These are phyloP conservation scores for Catostomus latipinnis DNA, from an alignment of 2,797 vertebrate genomes.

Conservation along the genomic window DNA sequence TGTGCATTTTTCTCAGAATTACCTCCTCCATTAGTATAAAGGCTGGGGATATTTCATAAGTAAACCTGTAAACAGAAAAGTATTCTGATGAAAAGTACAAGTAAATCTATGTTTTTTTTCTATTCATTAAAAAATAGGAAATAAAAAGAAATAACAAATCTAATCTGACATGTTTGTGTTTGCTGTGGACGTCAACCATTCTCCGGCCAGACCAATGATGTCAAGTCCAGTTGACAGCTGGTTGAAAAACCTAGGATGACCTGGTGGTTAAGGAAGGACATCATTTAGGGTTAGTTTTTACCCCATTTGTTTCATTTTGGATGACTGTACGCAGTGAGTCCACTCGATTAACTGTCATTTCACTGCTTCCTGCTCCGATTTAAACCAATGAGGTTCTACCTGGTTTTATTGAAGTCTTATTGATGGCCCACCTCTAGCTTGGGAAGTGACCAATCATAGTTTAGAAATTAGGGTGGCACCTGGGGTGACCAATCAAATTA, in stretches of 20 bases:
- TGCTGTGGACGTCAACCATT: constrained; percentile 77
- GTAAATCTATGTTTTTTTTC: neutral
- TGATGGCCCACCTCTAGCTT: too few species aligned
- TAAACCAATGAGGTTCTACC: too few species aligned
- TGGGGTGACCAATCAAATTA: too few species aligned
- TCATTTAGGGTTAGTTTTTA: neutral
- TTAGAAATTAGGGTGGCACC: too few species aligned
- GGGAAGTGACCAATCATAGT: too few species aligned
- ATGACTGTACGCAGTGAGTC: too few species aligned
- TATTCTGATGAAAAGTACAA: neutral
- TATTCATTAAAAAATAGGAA: neutral
- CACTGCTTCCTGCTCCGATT: too few species aligned
- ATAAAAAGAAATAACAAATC: neutral
- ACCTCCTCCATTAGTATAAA: constrained; percentile 78
- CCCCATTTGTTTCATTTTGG: too few species aligned
- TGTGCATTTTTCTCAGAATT: constrained; percentile 79
- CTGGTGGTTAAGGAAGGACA: constrained; percentile 50
- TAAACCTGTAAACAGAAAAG: constrained; percentile 70
- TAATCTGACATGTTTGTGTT: constrained; percentile 75
- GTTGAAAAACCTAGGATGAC: constrained; percentile 75
- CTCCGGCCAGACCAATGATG: constrained; percentile 69
- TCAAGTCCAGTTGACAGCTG: constrained; percentile 78
- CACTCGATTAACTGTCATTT: too few species aligned
- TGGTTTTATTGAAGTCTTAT: too few species aligned
- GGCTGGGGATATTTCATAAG: constrained; percentile 76